Evolutionary conservation across 2,113 vertebrate genomes (phyloP).

Genomic region (Muntiacus reevesi): DNA sequence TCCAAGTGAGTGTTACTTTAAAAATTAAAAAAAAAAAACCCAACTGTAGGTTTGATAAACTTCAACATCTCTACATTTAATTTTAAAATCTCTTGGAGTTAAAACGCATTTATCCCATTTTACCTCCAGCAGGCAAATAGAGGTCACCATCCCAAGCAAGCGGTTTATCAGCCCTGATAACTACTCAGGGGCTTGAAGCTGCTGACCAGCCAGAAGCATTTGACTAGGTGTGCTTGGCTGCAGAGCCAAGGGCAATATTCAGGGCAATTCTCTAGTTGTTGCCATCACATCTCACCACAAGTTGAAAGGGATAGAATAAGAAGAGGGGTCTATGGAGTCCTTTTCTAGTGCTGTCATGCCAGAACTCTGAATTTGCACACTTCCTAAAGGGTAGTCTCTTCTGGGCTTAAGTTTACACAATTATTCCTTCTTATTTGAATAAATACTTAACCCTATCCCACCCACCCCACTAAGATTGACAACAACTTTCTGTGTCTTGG

Average conservation of each 20-base stretch:
- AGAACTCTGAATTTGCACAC: neutral
- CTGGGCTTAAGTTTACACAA: neutral
- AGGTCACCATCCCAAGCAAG: neutral
- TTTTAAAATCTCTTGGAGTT: neutral
- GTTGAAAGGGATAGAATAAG: neutral
- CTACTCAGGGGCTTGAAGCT: neutral
- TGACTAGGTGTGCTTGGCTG: neutral
- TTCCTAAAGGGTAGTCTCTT: neutral
- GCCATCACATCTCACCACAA: neutral
- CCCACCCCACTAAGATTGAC: neutral
- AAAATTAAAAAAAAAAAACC: neutral
- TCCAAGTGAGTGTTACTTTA: neutral
- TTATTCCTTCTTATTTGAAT: neutral
- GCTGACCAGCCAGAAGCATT: neutral
- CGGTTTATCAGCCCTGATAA: neutral
- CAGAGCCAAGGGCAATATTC: neutral
- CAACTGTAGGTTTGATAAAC: neutral
- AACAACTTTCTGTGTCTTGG: neutral
- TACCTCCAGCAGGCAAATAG: neutral
- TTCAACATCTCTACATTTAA: neutral
- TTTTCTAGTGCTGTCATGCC: neutral
- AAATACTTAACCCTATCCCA: neutral
- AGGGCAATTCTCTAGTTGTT: neutral
- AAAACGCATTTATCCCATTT: constrained; percentile 16
- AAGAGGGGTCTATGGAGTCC: neutral